phyloP scores from a whole-genome alignment of 1,140 invertebrate species.

The Hetaerina americana region DNA sequence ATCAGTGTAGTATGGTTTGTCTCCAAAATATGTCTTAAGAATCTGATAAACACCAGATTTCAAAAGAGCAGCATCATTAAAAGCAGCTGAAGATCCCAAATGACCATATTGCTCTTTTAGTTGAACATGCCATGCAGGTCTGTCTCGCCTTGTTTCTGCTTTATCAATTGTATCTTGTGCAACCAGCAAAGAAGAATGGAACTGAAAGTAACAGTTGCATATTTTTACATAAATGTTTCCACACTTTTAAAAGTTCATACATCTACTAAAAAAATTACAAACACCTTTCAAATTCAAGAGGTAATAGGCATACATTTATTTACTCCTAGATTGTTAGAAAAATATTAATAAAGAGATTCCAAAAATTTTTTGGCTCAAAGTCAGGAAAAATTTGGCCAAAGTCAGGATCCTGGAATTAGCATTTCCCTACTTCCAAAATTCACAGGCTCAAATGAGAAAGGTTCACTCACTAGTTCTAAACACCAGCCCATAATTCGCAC shows the following conservation, averaged over 20 bases:
- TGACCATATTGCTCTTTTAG: conserved; percentile 27
- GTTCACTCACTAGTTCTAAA: conserved; percentile 42
- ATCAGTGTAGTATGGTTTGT: conserved; percentile 36
- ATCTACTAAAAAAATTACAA: too few relatives aligned
- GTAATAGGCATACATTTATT: too few relatives aligned
- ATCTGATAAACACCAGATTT: conserved; percentile 39
- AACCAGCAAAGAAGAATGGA: conserved; percentile 51
- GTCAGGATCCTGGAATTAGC: too few relatives aligned
- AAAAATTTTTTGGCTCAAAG: too few relatives aligned
- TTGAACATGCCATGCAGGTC: conserved; percentile 45
- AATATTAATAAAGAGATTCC: too few relatives aligned
- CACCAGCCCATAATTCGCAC: conserved; percentile 45
- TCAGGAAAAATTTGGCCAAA: too few relatives aligned
- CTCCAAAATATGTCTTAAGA: conserved; percentile 35
- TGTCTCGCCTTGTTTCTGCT: conserved; percentile 40
- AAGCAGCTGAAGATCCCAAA: conserved; percentile 33
- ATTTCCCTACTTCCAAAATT: too few relatives aligned
- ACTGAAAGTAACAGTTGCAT: conserved; percentile 31
- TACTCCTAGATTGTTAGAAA: too few relatives aligned
- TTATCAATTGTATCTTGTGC: conserved; percentile 54
- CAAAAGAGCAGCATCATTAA: conserved; percentile 48
- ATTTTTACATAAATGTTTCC: background rate
- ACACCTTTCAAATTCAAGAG: too few relatives aligned
- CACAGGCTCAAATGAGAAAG: too few relatives aligned
- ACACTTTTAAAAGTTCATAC: background rate